phyloP scores from a whole-genome alignment of 2,797 vertebrate genomes.

The Synaphobranchus kaupii region DNA sequence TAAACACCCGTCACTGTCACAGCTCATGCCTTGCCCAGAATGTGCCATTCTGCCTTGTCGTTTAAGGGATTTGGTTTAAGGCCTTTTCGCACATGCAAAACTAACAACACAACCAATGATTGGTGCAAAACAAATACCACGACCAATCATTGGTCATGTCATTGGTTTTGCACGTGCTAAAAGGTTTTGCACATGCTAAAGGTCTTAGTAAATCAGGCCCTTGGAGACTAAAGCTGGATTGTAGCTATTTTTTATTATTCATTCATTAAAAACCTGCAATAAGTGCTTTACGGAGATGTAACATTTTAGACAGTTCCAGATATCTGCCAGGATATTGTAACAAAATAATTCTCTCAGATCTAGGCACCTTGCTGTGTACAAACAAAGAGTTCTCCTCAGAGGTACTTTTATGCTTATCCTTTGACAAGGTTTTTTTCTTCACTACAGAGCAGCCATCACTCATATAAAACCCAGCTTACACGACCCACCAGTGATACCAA shows the following conservation, averaged over 20 bases:
- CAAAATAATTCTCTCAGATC: neutral
- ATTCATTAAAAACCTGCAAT: neutral
- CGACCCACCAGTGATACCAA: neutral
- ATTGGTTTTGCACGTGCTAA: too few species aligned
- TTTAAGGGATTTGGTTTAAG: too few species aligned
- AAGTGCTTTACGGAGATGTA: neutral
- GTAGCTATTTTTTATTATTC: neutral
- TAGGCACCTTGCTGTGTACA: neutral
- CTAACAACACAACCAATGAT: too few species aligned
- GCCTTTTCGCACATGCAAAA: too few species aligned
- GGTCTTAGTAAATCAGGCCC: neutral
- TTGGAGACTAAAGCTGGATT: neutral
- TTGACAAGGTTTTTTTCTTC: conserved; percentile 2
- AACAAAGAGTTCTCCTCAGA: neutral
- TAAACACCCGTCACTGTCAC: neutral
- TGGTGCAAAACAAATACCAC: too few species aligned
- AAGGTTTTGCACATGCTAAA: too few species aligned
- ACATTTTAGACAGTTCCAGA: neutral
- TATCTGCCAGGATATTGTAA: neutral
- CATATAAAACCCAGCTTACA: neutral
- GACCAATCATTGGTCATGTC: too few species aligned
- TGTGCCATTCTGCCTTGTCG: neutral
- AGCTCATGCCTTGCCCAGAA: neutral
- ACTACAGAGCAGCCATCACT: neutral
- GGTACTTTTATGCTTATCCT: neutral